phyloP scores from a whole-genome alignment of 2,888 invertebrate species.

The Serrognathus titanus region DNA sequence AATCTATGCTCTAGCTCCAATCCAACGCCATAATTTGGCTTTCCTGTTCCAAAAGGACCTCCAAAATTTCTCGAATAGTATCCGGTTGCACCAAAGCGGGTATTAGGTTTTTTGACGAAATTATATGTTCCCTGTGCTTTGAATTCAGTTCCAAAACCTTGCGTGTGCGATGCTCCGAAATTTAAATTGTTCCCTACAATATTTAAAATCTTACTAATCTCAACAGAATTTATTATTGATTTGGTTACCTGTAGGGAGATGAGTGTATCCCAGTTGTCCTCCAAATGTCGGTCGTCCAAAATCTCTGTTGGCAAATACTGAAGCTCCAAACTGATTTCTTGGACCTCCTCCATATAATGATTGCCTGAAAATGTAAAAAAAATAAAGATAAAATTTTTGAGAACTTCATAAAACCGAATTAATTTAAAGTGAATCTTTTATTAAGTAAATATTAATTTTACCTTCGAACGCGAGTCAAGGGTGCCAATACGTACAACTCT shows the following conservation, averaged over 20 bases:
- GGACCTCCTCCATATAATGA: too few relatives aligned
- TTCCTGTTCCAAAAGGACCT: slow-evolving; percentile 21
- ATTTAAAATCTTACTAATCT: too few relatives aligned
- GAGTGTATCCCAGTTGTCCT: slow-evolving; percentile 22
- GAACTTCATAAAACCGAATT: not conserved
- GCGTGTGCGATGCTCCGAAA: slow-evolving; percentile 2
- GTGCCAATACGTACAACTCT: not conserved
- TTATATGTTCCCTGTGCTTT: slow-evolving; percentile 12
- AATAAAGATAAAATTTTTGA: slow-evolving; percentile 2
- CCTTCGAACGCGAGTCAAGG: not conserved
- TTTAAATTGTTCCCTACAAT: slow-evolving; percentile 4
- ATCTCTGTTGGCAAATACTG: slow-evolving; percentile 18
- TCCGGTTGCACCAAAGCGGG: slow-evolving; percentile 16
- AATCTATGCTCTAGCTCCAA: slow-evolving; percentile 18
- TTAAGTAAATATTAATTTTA: not conserved
- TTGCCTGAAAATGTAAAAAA: not conserved
- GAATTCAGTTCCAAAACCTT: slow-evolving; percentile 11
- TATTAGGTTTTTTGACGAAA: slow-evolving; percentile 8
- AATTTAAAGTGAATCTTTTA: not conserved
- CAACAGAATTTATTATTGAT: too few relatives aligned
- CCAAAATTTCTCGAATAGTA: slow-evolving; percentile 24
- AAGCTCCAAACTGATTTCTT: slow-evolving; percentile 18
- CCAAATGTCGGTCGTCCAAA: slow-evolving; percentile 22
- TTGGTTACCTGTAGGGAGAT: slow-evolving; percentile 23
- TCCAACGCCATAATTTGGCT: slow-evolving; percentile 24